Evolutionary conservation across 2,113 vertebrate genomes (phyloP), one percentile per base, ranked within the genome.

Genomic region (Strigops habroptila): DNA sequence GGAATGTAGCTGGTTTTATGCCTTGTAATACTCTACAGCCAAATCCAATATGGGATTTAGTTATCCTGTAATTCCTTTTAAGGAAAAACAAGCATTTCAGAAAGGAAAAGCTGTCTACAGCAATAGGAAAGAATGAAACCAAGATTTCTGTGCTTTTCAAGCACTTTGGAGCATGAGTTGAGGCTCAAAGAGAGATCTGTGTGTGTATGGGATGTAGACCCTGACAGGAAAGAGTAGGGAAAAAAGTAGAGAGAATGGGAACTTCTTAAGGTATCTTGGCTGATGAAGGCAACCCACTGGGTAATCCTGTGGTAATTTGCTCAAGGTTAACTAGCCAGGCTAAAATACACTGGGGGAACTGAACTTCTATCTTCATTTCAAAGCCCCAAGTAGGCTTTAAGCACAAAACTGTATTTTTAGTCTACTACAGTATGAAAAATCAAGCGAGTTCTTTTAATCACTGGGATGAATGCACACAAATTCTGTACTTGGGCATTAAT

Each of bases 281-380:
- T 62, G 67, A 33, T 0, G 8, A 37, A 39, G 43, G 25, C 46
- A 21, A 9, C 21, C 12, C 18, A 3, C 18, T 9, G 12, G 0
- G 1, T n/a, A 49, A 41, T 14, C 35, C 59, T 19, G 0, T 2
- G 23, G 15, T 18, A 7, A 11, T 18, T 11, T 44, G 43, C 24
- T 8, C 15, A 6, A 12, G 53, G 18, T 22, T 28, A 68, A 13
- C 8, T 8, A 21, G 43, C 14, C 22, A 25, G 39, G 57, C 43
- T 46, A 8, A 75, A 79, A 39, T 5, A 8, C 1, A 2, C 19
- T 0, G 6, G 12, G 12, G 31, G 46, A 90, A 9, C 14, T 8
- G 28, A 71, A 23, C 28, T 46, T 46, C 44, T 2, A 2, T 4
- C n/a, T 41, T 31, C 4, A 23, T 76, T 55, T 46, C 48, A 46